Conservation (phyloP, 1,140 invertebrate species). For the Ceratitis capitata region DNA sequence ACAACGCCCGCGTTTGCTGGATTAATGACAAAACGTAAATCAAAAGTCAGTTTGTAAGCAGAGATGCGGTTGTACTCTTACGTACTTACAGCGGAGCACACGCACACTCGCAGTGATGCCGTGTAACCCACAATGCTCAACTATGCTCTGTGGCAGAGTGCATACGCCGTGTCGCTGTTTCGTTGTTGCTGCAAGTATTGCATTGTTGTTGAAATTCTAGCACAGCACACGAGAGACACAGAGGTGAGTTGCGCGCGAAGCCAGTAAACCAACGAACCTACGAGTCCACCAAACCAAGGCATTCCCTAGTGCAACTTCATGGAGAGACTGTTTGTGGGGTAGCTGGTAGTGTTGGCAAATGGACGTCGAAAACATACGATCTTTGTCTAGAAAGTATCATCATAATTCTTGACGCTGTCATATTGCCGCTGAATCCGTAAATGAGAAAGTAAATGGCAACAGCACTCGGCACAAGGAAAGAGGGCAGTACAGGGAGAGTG, state of each 20-base stretch:
- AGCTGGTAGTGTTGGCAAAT: neutral
- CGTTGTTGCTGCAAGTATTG: neutral
- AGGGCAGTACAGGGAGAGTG: no score
- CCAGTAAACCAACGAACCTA: neutral
- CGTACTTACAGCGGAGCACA: neutral
- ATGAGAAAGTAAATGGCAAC: neutral
- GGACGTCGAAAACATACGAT: neutral
- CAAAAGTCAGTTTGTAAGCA: conserved; percentile 6
- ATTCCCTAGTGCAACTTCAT: neutral
- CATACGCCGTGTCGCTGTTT: neutral
- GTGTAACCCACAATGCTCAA: neutral
- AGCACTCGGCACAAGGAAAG: neutral
- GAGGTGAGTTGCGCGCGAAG: neutral
- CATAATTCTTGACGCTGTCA: conserved; percentile 23
- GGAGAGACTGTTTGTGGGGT: no score
- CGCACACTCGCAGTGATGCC: neutral
- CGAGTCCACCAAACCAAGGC: no score
- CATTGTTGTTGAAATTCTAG: conserved; percentile 23
- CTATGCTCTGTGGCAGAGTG: no score
- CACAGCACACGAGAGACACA: neutral
- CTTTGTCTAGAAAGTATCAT: conserved; percentile 3
- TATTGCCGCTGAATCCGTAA: neutral
- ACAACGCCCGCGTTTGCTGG: neutral
- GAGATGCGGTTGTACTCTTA: neutral
- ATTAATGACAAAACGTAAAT: conserved; percentile 37